Base-by-base conservation (phyloP, 2,113 vertebrate species). In the Colossoma macropomum region DNA sequence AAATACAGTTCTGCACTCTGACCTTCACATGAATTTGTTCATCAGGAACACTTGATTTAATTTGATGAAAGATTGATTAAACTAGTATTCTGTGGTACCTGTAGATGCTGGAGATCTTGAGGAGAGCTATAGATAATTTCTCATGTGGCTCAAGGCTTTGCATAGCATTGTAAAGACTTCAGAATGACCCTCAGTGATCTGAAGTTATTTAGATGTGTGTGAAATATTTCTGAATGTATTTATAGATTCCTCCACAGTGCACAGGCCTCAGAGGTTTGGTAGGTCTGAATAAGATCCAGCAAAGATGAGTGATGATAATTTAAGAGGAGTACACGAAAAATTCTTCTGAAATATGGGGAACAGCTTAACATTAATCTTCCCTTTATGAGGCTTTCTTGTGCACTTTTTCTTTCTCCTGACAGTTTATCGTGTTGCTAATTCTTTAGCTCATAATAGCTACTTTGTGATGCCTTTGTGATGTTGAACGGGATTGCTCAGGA, bases 291-390 rank as follows among this genome's bases (percentile, higher is more conserved):
- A 27, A 17, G 1, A 32, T 34, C 30, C 15, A 12, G 74, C 60
- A 9, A 56, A 32, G 25, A 56, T 34, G 80, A 75, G 52, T 32
- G 62, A 66, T 66, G 30, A 68, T 68, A 0, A 82, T 75, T 75
- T 82, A 68, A 56, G 30, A 27, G 16, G 10, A 82, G 62, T 21
- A 50, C 48, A 52, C 19, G 17, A 52, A 75, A 68, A 34, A 68
- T 82, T 82, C 71, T 27, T 73, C 62, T 52, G 60, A n/a, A 82
- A 75, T 41, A 74, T 82, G 72, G 80, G 19, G 25, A 75, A 75
- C 23, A 75, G 80, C 80, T 75, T 82, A 75, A 50, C 80, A 66
- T 66, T 75, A 56, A 75, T 75, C 80, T 68, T 68, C 62, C 62
- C 60, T 45, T 23, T 48, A 25, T 65, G 27, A 65, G 79, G 56